phyloP scores from a whole-genome alignment of 2,797 vertebrate species.

The Aulostomus chinensis region DNA sequence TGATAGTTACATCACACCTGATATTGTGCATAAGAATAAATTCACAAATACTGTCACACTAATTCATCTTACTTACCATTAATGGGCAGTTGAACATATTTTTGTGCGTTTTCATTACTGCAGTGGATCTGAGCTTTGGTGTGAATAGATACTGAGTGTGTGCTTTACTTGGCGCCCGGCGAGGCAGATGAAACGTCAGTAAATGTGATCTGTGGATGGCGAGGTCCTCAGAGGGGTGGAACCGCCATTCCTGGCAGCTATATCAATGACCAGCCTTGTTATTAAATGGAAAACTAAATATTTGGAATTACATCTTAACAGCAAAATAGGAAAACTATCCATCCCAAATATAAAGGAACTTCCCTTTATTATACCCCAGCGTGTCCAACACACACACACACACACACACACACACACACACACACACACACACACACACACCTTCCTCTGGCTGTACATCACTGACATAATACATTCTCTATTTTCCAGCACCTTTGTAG shows the following conservation, averaged over 20 bases:
- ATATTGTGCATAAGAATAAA: too few relatives aligned
- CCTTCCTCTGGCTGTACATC: too few relatives aligned
- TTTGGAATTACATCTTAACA: slow-evolving; percentile 79
- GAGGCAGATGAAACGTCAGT: slow-evolving; percentile 28
- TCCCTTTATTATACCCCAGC: too few relatives aligned
- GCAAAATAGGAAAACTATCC: slow-evolving; percentile 86
- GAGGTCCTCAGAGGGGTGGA: slow-evolving; percentile 33
- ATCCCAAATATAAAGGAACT: slow-evolving; percentile 78
- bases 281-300: slow-evolving; percentile 83
- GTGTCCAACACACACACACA: too few relatives aligned
- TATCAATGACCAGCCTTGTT: slow-evolving; percentile 76
- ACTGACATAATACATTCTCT: too few relatives aligned
- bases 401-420: too few relatives aligned
- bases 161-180: slow-evolving; percentile 33
- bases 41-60: too few relatives aligned
- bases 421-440: too few relatives aligned
- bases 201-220: slow-evolving; percentile 32
- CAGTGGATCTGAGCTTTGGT: slow-evolving; percentile 12
- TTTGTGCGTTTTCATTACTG: slow-evolving; percentile 22
- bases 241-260: slow-evolving; percentile 70
- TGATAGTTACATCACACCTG: too few relatives aligned
- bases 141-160: slow-evolving; percentile 18
- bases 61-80: neutral
- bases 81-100: neutral
- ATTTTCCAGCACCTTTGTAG: too few relatives aligned